phyloP scores from a whole-genome alignment of 2,888 invertebrate genomes.

The Oligia fasciuncula region DNA sequence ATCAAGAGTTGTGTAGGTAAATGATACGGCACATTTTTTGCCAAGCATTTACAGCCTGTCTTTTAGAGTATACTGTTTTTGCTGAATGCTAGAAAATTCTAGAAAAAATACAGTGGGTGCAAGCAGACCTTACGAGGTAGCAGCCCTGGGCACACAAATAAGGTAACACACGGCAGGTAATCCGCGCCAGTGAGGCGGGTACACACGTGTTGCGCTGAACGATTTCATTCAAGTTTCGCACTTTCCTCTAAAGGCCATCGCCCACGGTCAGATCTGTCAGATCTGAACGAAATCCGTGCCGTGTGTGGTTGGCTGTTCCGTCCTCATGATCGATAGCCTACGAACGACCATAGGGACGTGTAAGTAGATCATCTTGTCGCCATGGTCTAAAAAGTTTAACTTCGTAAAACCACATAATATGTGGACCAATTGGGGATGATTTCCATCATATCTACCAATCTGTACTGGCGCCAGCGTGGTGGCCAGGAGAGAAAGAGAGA shows the following conservation, averaged over 20 bases:
- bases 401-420: neutral
- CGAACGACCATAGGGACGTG: neutral
- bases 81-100: too few relatives aligned
- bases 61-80: neutral
- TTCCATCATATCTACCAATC: neutral
- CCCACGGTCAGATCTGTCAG: neutral
- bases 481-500: too few relatives aligned
- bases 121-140: neutral
- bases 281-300: neutral
- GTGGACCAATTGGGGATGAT: neutral
- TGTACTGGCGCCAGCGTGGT: neutral
- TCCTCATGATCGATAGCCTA: neutral
- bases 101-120: neutral
- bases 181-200: slow-evolving; percentile 13
- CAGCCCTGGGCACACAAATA: slow-evolving; percentile 21
- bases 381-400: neutral
- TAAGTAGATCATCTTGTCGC: neutral
- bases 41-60: neutral
- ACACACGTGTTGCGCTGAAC: slow-evolving; percentile 53
- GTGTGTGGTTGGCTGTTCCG: neutral
- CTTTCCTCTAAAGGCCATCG: neutral
- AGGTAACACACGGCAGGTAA: slow-evolving; percentile 35
- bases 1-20: neutral
- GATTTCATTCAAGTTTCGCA: slow-evolving; percentile 20
- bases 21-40: neutral